A percentile compares a stretch with the other conserved stretches of the same genome.
These are phyloP conservation scores for Apomyelois bistriatella DNA, from an alignment of 2,888 invertebrate genomes.

Conservation along the genomic window DNA sequence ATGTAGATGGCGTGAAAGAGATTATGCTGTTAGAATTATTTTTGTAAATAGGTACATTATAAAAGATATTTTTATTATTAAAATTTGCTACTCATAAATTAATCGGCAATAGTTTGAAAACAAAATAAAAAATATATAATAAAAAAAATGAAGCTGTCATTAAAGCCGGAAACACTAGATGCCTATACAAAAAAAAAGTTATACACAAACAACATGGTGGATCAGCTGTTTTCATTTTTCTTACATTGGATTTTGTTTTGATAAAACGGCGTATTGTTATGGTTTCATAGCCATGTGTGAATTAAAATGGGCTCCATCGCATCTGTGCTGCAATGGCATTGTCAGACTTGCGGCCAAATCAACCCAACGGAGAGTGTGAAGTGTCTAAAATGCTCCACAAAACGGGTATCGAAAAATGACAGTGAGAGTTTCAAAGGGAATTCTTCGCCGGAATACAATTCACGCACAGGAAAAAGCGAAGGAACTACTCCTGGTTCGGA, in stretches of 20 bases:
- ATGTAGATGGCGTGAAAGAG: not conserved
- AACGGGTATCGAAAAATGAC: slow-evolving; percentile 81
- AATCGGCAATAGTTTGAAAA: too few relatives aligned
- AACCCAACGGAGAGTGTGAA: slow-evolving; percentile 91
- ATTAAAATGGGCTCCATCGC: slow-evolving; percentile 94
- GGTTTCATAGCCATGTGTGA: slow-evolving; percentile 79
- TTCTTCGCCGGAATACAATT: slow-evolving; percentile 66
- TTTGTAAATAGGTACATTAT: too few relatives aligned
- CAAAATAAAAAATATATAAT: not conserved
- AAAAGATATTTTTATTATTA: too few relatives aligned
- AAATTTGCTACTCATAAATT: too few relatives aligned
- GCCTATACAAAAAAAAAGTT: slow-evolving; percentile 43
- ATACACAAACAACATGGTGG: slow-evolving; percentile 82
- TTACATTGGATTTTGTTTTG: slow-evolving; percentile 60
- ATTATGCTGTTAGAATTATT: not conserved
- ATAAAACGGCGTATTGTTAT: slow-evolving; percentile 69
- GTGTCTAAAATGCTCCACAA: slow-evolving; percentile 90
- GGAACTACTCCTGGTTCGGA: slow-evolving; percentile 70
- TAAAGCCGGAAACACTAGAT: slow-evolving; percentile 13
- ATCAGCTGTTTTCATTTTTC: slow-evolving; percentile 81
- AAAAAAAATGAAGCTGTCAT: not conserved
- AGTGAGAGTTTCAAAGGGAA: slow-evolving; percentile 60
- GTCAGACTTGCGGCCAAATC: slow-evolving; percentile 92
- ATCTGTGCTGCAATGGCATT: slow-evolving; percentile 96
- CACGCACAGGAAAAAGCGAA: slow-evolving; percentile 65